phyloP scores from a whole-genome alignment of 2,888 invertebrate genomes.

The Clanis bilineata region DNA sequence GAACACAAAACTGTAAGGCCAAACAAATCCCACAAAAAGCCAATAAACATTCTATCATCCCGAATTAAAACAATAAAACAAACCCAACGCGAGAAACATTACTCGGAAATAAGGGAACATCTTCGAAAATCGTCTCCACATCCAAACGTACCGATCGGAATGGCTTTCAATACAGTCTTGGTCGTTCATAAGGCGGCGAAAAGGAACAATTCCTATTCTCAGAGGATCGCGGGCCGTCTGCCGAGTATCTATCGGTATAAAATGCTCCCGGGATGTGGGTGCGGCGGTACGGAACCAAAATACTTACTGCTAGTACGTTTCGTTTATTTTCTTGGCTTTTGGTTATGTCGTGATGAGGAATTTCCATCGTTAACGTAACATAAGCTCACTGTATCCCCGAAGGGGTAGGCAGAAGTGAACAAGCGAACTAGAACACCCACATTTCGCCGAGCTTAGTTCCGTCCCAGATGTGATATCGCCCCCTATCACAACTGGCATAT shows the following conservation, averaged over 20 bases:
- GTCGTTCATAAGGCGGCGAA: slow-evolving; percentile 31
- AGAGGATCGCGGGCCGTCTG: slow-evolving; percentile 25
- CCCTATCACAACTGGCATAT: no score
- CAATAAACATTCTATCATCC: not conserved
- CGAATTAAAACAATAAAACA: slow-evolving; percentile 11
- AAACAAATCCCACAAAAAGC: not conserved
- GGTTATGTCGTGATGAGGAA: not conserved
- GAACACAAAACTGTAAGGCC: no score
- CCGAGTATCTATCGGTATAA: slow-evolving; percentile 25
- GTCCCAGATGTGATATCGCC: no score
- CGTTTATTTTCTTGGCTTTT: not conserved
- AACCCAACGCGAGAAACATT: not conserved
- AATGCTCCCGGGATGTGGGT: slow-evolving; percentile 23
- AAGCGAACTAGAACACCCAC: no score
- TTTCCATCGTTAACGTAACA: no score
- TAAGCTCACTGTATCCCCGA: no score
- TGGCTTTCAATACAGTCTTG: slow-evolving; percentile 26
- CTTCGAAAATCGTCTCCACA: slow-evolving; percentile 15
- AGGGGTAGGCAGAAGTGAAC: no score
- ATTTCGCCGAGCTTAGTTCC: no score
- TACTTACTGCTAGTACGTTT: slow-evolving; percentile 4
- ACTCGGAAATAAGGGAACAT: slow-evolving; percentile 9
- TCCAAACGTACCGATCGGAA: slow-evolving; percentile 22
- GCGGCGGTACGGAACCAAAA: slow-evolving; percentile 17
- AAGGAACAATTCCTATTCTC: slow-evolving; percentile 38